These are phyloP conservation scores for Troglohyphantes excavatus DNA, from an alignment of 2,888 invertebrate species.

Conservation along the genomic window DNA sequence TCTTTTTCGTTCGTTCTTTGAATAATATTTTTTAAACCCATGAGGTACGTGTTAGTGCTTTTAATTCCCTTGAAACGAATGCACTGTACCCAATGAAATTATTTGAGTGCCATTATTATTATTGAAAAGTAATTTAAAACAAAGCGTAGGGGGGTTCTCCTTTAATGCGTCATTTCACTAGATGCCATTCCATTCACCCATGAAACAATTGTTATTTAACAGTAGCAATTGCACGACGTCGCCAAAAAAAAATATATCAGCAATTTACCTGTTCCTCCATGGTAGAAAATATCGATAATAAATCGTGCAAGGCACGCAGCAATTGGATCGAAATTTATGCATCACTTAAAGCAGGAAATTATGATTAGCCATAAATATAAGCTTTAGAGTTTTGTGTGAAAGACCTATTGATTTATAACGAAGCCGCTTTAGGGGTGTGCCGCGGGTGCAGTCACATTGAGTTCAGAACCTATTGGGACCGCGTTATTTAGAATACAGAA, in stretches of 20 bases:
- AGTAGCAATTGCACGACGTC: too few species aligned
- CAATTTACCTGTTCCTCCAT: not conserved
- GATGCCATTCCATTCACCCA: not conserved
- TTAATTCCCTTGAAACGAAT: not conserved
- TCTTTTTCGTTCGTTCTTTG: too few species aligned
- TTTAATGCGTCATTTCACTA: not conserved
- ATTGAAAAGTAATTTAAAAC: constrained; percentile 6
- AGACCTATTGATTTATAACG: too few species aligned
- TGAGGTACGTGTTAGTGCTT: too few species aligned
- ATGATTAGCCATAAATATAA: not conserved
- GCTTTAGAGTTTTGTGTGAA: too few species aligned
- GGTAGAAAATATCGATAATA: not conserved
- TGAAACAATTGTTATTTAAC: not conserved
- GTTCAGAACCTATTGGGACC: too few species aligned
- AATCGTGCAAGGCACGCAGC: not conserved
- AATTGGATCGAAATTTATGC: not conserved
- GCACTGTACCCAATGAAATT: not conserved
- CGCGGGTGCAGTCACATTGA: too few species aligned
- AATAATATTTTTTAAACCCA: too few species aligned
- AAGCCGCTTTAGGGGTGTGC: too few species aligned
- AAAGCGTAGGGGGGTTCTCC: not conserved
- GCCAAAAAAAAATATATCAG: too few species aligned
- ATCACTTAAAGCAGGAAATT: not conserved
- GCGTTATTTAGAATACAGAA: too few species aligned
- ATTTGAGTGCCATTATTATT: not conserved